A percentile compares a stretch with the other conserved stretches of the same genome.
Conservation (phyloP, 2,888 invertebrate genomes). For the Pimpla rufipes region DNA sequence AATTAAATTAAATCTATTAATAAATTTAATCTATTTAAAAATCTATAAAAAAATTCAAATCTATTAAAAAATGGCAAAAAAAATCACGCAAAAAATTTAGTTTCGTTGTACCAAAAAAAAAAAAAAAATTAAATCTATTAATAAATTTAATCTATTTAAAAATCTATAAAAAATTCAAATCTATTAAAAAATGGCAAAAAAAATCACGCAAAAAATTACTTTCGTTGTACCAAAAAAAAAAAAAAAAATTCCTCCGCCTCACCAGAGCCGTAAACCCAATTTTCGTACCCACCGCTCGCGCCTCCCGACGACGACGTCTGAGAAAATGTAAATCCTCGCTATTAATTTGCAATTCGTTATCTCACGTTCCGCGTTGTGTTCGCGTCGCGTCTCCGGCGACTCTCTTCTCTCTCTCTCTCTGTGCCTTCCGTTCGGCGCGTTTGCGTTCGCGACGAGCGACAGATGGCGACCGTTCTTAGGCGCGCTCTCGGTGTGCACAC, state of each 20-base stretch:
- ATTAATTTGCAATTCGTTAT: conserved; percentile 83
- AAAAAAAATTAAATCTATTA: no score
- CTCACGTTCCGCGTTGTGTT: conserved; percentile 35
- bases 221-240: no score
- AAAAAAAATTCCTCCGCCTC: neutral
- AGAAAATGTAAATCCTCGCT: conserved; percentile 82
- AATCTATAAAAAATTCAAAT: conserved; percentile 6
- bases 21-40: no score
- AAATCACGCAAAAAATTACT: no score
- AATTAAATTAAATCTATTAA: no score
- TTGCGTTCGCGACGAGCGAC: conserved; percentile 73
- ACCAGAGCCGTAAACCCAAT: conserved; percentile 12
- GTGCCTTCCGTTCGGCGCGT: neutral
- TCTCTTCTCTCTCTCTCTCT: no score
- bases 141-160: no score
- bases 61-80: no score
- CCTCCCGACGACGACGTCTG: no score
- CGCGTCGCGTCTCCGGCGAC: neutral
- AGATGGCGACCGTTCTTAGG: conserved; percentile 76
- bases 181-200: no score
- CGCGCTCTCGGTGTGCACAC: conserved; percentile 43
- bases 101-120: no score
- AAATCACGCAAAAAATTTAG: no score
- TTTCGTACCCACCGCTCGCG: conserved; percentile 32
- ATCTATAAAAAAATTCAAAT: conserved; percentile 6